Percentiles rank a stretch among this genome's conserved stretches.
Evolutionary conservation across 2,113 vertebrate genomes (phyloP).

Genomic region (Argyrosomus japonicus): DNA sequence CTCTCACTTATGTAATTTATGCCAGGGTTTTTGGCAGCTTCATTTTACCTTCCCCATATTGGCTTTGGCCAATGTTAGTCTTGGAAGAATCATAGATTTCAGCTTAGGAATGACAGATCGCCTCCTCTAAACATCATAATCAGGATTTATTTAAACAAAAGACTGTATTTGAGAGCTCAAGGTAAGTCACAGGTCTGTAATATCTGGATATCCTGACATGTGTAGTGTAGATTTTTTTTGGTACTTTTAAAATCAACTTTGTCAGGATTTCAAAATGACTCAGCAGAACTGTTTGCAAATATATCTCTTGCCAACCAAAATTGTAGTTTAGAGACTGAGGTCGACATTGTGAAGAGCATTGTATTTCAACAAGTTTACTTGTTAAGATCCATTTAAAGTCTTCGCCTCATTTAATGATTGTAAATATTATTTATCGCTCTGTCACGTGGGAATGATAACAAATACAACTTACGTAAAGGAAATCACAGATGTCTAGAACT

Average conservation of each 20-base stretch:
- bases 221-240: not conserved
- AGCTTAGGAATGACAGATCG: slow-evolving; percentile 6
- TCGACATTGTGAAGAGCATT: not conserved
- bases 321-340: slow-evolving; percentile 5
- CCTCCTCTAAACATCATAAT: slow-evolving; percentile 4
- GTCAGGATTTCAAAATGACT: not conserved
- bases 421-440: not conserved
- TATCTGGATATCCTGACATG: not conserved
- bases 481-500: not conserved
- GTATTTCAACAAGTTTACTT: slow-evolving; percentile 2
- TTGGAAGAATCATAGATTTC: slow-evolving; percentile 7
- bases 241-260: not conserved
- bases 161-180: slow-evolving; percentile 6
- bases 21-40: slow-evolving; percentile 61
- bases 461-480: slow-evolving; percentile 8
- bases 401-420: not conserved
- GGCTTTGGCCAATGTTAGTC: slow-evolving; percentile 35
- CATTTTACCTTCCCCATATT: slow-evolving; percentile 54
- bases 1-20: slow-evolving; percentile 77
- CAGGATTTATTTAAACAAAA: slow-evolving; percentile 12
- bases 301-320: not conserved
- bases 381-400: not conserved
- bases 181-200: not conserved
- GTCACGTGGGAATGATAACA: not conserved
- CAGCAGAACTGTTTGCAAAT: not conserved